Evolutionary conservation across 2,888 invertebrate genomes (phyloP), one percentile per base, ranked within the genome.

Genomic region (Lasioglossum zephyrum): DNA sequence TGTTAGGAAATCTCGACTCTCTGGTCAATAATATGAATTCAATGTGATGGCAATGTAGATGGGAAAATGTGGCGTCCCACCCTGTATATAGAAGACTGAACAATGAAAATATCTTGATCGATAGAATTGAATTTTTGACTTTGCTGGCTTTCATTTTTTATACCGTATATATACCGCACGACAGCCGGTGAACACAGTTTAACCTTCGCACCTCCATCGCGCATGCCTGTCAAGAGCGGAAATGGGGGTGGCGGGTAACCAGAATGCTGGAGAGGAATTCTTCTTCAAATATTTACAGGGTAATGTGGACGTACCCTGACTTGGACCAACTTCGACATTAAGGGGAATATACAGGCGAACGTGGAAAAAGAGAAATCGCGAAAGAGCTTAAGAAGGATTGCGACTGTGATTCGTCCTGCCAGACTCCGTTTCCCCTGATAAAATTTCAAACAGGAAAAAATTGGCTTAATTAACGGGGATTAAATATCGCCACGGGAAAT

Each of bases 251-350:
- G 22, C 13, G 60, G 26, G 82, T 70, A 85, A 82, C 85, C 79
- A 73, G 72, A 39, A 82, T 13, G 79, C 57, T 26, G 70, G 66
- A 63, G 84, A 86, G 82, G 75, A 87, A 88, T 86, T 88, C 86
- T 80, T 79, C 77, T 76, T 88, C 83, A 88, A 89, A 86, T 89
- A 89, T 89, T 89, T 89, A 88, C 79, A 73, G 74, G 77, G 73
- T 85, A 81, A 85, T 77, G 84, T 78, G 86, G 75, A 84, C 73
- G 81, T 81, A 82, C 79, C 81, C 53, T 60, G 75, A 81, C 73
- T 73, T 74, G 74, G 73, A 73, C 82, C 75, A 78, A 82, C 84
- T 88, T 88, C 82, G 83, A 77, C 75, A 79, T 80, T 86, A 86
- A 41, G 44, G 41, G 74, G 74, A 82, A 77, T 82, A 79, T 79